Evolutionary conservation across 37 sponge, comb jelly and placozoan species (phyloP).

Genomic region (Ianthella basta): DNA sequence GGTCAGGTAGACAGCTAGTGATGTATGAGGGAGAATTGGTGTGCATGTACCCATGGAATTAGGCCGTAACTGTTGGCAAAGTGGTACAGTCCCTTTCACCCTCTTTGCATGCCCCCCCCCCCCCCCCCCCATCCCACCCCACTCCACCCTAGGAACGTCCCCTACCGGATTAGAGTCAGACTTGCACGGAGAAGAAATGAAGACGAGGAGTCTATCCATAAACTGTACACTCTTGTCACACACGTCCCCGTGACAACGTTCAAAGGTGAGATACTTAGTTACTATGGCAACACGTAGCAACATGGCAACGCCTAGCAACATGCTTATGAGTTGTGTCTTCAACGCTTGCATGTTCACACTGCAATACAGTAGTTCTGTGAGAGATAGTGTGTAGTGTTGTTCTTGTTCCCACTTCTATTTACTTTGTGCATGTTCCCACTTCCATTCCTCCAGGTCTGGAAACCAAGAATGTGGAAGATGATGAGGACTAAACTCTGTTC

Average conservation of each 20-base stretch:
- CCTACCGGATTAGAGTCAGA: conserved; percentile 90
- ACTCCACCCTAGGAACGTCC: conserved; percentile 77
- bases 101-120: too few relatives aligned
- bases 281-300: not conserved
- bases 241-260: conserved; percentile 81
- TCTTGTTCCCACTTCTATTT: not conserved
- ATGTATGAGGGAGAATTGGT: too few relatives aligned
- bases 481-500: conserved; percentile 49
- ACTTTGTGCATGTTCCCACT: not conserved
- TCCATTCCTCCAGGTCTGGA: conserved; percentile 55
- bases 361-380: too few relatives aligned
- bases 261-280: conserved; percentile 61
- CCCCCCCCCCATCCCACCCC: too few relatives aligned
- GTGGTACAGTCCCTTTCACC: too few relatives aligned
- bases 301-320: not conserved
- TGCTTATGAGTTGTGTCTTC: too few relatives aligned
- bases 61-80: too few relatives aligned
- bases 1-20: too few relatives aligned
- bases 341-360: too few relatives aligned
- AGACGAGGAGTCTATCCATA: conserved; percentile 94
- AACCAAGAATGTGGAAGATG: conserved; percentile 69
- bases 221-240: conserved; percentile 96
- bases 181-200: conserved; percentile 92
- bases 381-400: too few relatives aligned
- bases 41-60: too few relatives aligned